phyloP scores from a whole-genome alignment of 2,888 invertebrate genomes.

The Erannis defoliaria region DNA sequence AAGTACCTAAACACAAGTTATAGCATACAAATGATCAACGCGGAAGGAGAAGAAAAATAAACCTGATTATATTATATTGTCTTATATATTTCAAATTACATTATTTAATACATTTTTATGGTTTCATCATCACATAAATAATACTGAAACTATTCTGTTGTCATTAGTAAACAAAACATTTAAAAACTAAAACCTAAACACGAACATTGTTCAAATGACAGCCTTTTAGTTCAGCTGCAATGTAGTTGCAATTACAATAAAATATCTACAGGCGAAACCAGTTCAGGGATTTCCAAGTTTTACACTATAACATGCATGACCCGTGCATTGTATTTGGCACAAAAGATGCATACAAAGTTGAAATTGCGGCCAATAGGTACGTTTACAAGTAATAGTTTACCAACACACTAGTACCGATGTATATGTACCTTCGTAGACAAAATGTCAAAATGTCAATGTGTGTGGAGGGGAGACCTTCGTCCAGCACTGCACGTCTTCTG shows the following conservation, averaged over 20 bases:
- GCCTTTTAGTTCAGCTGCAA: slow-evolving; percentile 2
- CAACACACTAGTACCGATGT: background rate
- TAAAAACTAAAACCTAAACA: background rate
- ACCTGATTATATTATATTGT: too few relatives aligned
- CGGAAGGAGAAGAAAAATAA: too few relatives aligned
- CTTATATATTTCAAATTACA: too few relatives aligned
- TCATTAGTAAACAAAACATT: background rate
- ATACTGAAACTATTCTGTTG: too few relatives aligned
- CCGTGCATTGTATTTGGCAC: slow-evolving; percentile 33
- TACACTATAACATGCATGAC: slow-evolving; percentile 35
- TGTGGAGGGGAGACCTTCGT: too few relatives aligned
- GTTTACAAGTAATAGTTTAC: slow-evolving; percentile 28
- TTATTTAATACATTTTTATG: too few relatives aligned
- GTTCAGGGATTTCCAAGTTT: slow-evolving; percentile 33
- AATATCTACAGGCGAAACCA: slow-evolving; percentile 26
- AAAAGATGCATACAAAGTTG: slow-evolving; percentile 36
- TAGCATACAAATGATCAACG: too few relatives aligned
- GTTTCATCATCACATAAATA: too few relatives aligned
- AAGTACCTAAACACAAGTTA: too few relatives aligned
- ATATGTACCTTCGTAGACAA: background rate
- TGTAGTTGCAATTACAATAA: slow-evolving; percentile 17
- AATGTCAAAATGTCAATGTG: too few relatives aligned
- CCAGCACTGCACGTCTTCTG: too few relatives aligned
- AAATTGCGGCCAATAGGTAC: slow-evolving; percentile 29
- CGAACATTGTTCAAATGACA: background rate